Conservation (phyloP, 1,140 invertebrate species). For the Camponotus pennsylvanicus region DNA sequence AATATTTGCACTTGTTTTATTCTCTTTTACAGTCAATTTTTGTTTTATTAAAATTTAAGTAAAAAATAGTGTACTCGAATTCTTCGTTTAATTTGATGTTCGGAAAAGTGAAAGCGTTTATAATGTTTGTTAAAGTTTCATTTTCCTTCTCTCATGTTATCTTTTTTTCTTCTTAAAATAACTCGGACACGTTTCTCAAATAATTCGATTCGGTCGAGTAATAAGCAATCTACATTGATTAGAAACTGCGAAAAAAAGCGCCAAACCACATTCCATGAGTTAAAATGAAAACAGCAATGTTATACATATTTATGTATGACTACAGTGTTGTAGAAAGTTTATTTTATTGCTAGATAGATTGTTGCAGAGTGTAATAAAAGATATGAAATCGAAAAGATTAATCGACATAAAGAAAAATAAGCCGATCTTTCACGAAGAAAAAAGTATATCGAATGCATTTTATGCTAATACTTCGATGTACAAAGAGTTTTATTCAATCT, state of each 20-base stretch:
- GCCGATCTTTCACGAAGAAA: slow-evolving; percentile 38
- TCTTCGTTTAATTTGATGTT: background rate
- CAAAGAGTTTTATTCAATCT: background rate
- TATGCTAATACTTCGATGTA: slow-evolving; percentile 9
- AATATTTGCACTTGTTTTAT: too few relatives aligned
- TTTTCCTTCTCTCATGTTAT: too few relatives aligned
- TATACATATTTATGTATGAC: background rate
- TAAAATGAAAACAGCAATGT: slow-evolving; percentile 40
- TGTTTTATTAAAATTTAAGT: background rate
- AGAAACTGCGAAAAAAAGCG: background rate
- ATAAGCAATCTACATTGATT: slow-evolving; percentile 19
- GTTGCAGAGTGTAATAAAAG: slow-evolving; percentile 17
- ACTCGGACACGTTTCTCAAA: background rate
- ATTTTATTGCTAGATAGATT: slow-evolving; percentile 28
- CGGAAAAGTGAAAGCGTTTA: background rate
- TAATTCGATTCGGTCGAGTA: slow-evolving; percentile 13
- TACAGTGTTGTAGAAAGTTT: slow-evolving; percentile 17
- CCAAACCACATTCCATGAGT: slow-evolving; percentile 25
- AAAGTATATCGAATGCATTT: slow-evolving; percentile 18
- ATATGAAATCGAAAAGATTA: slow-evolving; percentile 33
- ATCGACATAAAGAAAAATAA: slow-evolving; percentile 23
- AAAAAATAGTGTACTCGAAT: background rate
- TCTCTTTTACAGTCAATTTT: background rate
- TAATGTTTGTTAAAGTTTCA: background rate
- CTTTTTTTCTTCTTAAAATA: background rate